phyloP scores from a whole-genome alignment of 1,140 invertebrate species.

The Sinella curviseta region DNA sequence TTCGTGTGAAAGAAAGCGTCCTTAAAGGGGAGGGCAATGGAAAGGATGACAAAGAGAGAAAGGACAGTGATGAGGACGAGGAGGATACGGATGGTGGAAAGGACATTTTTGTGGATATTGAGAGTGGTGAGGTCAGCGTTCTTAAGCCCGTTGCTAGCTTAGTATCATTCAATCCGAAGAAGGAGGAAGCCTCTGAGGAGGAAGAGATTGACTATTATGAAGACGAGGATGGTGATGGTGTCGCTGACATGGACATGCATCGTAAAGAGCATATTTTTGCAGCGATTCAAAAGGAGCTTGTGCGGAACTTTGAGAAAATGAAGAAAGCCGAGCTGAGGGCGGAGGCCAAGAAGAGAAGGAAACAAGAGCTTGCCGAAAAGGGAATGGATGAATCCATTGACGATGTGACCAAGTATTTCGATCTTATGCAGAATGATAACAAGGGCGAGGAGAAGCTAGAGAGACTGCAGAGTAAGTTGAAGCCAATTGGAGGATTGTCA shows the following conservation, averaged over 20 bases:
- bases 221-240: slow-evolving; percentile 4
- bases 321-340: slow-evolving; percentile 39
- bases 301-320: slow-evolving; percentile 33
- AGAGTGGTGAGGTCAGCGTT: slow-evolving; percentile 46
- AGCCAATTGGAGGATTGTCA: background rate
- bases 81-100: background rate
- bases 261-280: slow-evolving; percentile 34
- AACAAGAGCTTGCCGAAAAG: slow-evolving; percentile 35
- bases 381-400: slow-evolving; percentile 41
- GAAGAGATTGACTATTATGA: background rate
- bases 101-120: slow-evolving; percentile 48
- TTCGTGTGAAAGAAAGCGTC: slow-evolving; percentile 19
- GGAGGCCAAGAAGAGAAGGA: slow-evolving; percentile 35
- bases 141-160: slow-evolving; percentile 41
- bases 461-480: background rate
- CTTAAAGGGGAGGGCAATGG: background rate
- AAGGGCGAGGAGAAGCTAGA: background rate
- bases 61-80: slow-evolving; percentile 30
- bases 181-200: slow-evolving; percentile 25
- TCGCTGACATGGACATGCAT: slow-evolving; percentile 34
- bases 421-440: slow-evolving; percentile 36
- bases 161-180: background rate
- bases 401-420: slow-evolving; percentile 38
- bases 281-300: slow-evolving; percentile 34
- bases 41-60: slow-evolving; percentile 16